A percentile compares a stretch with the other conserved stretches of the same genome.
phyloP scores from a whole-genome alignment of 1,140 invertebrate species.

The Cylas formicarius region DNA sequence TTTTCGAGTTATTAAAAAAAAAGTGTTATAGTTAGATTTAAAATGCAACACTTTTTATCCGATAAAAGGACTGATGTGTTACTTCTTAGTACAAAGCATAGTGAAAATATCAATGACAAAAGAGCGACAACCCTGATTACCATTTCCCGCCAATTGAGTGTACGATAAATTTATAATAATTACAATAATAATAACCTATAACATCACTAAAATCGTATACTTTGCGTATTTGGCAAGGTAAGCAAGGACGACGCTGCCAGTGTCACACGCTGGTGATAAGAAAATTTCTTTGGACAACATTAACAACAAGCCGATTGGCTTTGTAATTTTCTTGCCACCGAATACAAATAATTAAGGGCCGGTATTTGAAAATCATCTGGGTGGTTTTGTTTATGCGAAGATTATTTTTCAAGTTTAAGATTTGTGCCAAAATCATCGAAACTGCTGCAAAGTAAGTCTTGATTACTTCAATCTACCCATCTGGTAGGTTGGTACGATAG shows the following conservation, averaged over 20 bases:
- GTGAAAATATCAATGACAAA: constrained; percentile 9
- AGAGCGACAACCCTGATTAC: constrained; percentile 11
- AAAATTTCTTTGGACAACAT: constrained; percentile 19
- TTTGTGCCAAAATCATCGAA: too few species aligned
- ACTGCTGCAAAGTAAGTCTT: too few species aligned
- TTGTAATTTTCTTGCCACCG: constrained; percentile 8
- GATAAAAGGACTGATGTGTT: constrained; percentile 2
- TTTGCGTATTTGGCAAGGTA: constrained; percentile 23
- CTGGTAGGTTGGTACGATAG: too few species aligned
- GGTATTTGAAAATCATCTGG: constrained; percentile 19
- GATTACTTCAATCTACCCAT: too few species aligned
- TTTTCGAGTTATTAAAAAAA: too few species aligned
- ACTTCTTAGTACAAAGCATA: not conserved
- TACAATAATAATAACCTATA: constrained; percentile 34
- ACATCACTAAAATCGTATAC: constrained; percentile 39
- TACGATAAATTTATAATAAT: constrained; percentile 30
- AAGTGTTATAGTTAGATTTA: too few species aligned
- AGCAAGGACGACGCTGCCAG: constrained; percentile 8
- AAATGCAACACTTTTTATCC: too few species aligned
- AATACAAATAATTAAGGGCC: constrained; percentile 14
- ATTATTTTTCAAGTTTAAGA: too few species aligned
- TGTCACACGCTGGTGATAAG: constrained; percentile 4
- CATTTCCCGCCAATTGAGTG: constrained; percentile 23
- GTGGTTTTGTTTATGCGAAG: too few species aligned
- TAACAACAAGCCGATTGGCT: constrained; percentile 17